A percentile compares a stretch with the other conserved stretches of the same genome.
phyloP scores from a whole-genome alignment of 2,888 invertebrate species.

The Panopea generosa region DNA sequence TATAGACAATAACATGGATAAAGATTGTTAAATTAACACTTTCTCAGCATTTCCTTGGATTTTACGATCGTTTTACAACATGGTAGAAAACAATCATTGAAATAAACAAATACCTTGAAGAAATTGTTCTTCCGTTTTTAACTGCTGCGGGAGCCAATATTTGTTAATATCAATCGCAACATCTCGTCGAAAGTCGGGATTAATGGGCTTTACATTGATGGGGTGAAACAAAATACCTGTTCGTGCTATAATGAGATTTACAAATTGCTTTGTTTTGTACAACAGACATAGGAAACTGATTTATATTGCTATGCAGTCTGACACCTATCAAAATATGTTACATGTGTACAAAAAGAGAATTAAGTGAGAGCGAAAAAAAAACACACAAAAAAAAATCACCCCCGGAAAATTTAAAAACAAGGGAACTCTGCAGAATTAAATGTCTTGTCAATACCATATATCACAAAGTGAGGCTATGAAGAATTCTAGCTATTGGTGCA shows the following conservation, averaged over 20 bases:
- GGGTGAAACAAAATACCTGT: slow-evolving; percentile 49
- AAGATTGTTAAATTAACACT: no score
- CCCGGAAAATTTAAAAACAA: background rate
- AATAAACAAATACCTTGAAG: slow-evolving; percentile 42
- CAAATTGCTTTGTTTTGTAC: slow-evolving; percentile 57
- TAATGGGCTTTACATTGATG: slow-evolving; percentile 46
- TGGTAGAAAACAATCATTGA: slow-evolving; percentile 11
- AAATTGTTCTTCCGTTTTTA: slow-evolving; percentile 42
- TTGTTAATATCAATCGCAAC: slow-evolving; percentile 45
- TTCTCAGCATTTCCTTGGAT: background rate
- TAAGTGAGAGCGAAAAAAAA: background rate
- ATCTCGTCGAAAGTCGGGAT: slow-evolving; percentile 57
- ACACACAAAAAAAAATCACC: background rate
- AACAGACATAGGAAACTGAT: slow-evolving; percentile 39
- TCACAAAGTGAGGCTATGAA: no score
- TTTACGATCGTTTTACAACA: slow-evolving; percentile 7
- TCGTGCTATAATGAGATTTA: slow-evolving; percentile 40
- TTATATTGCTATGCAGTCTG: slow-evolving; percentile 26
- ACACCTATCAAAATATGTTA: slow-evolving; percentile 40
- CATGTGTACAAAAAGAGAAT: background rate
- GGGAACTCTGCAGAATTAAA: no score
- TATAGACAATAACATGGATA: no score
- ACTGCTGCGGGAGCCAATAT: slow-evolving; percentile 10
- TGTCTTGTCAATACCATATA: no score
- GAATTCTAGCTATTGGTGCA: no score